Percentiles rank a stretch among this genome's conserved stretches.
Evolutionary conservation across 2,888 invertebrate species (phyloP).

Genomic region (Dicranocentrus wangi): DNA sequence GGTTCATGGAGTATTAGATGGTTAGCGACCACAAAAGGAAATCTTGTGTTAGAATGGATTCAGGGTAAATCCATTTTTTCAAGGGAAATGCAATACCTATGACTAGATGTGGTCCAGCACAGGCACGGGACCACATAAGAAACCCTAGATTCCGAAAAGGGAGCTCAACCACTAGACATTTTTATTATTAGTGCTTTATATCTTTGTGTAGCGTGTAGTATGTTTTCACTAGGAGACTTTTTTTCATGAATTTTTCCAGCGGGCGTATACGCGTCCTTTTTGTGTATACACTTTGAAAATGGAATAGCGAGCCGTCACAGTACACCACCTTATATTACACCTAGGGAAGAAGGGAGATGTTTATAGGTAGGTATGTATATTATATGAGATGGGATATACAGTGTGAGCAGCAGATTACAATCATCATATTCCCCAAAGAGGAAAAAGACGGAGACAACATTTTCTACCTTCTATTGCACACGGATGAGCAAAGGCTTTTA

Average conservation of each 20-base stretch:
- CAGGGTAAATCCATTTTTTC: constrained; percentile 22
- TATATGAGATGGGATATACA: background rate
- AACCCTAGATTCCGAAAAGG: background rate
- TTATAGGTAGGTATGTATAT: background rate
- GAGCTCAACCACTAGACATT: background rate
- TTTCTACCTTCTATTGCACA: constrained; percentile 17
- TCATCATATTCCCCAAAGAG: constrained; percentile 18
- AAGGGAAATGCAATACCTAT: constrained; percentile 15
- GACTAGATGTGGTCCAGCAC: constrained; percentile 28
- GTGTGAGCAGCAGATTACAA: background rate
- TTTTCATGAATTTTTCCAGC: background rate
- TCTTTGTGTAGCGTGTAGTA: background rate
- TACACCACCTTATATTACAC: constrained; percentile 23
- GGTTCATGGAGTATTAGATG: background rate
- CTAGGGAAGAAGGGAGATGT: background rate
- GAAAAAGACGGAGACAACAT: constrained; percentile 7
- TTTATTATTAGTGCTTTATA: constrained; percentile 18
- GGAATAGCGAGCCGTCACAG: constrained; percentile 16
- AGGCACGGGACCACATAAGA: background rate
- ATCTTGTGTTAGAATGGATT: constrained; percentile 1
- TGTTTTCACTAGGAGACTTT: constrained; percentile 9
- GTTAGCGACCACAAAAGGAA: background rate
- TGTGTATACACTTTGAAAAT: background rate
- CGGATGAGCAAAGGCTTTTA: constrained; percentile 23
- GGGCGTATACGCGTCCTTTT: background rate